Conservation (phyloP, 1,140 invertebrate genomes). For the Drosophila carrolli region DNA sequence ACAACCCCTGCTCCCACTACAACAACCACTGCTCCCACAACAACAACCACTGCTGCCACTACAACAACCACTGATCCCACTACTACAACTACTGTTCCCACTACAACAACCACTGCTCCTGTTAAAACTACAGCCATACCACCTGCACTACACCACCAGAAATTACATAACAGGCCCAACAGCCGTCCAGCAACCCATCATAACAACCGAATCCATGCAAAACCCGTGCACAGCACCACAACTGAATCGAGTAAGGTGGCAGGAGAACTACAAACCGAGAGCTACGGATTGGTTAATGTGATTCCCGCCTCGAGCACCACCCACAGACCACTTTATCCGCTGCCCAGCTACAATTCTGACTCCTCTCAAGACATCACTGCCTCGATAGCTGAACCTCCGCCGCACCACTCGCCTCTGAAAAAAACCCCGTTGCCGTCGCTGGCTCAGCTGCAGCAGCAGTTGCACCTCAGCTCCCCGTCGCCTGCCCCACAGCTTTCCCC, state of each 20-base stretch:
- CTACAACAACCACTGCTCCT: conserved; percentile 21
- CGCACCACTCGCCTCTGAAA: conserved; percentile 38
- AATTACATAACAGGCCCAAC: conserved; percentile 28
- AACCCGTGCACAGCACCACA: conserved; percentile 53
- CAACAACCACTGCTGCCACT: conserved; percentile 58
- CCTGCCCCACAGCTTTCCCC: conserved; percentile 57
- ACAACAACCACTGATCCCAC: conserved; percentile 25
- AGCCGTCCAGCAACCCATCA: conserved; percentile 39
- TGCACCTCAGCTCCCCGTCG: conserved; percentile 55
- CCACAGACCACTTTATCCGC: conserved; percentile 57
- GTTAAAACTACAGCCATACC: conserved; percentile 73
- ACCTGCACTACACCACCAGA: conserved; percentile 58
- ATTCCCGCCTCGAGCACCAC: conserved; percentile 53
- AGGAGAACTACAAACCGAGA: conserved; percentile 14
- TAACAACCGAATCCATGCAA: conserved; percentile 50
- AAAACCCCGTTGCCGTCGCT: conserved; percentile 64
- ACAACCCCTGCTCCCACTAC: conserved; percentile 5
- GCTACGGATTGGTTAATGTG: conserved; percentile 55
- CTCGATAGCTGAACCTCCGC: background rate
- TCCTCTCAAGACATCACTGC: conserved; percentile 28
- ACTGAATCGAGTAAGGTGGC: conserved; percentile 41
- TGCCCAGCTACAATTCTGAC: conserved; percentile 61
- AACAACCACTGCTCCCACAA: conserved; percentile 36
- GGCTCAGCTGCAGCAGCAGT: conserved; percentile 59
- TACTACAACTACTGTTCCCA: conserved; percentile 1